Percentiles rank a stretch among this genome's conserved stretches.
These are phyloP conservation scores for Cheilosia variabilis DNA, from an alignment of 2,888 invertebrate species.

Conservation along the genomic window DNA sequence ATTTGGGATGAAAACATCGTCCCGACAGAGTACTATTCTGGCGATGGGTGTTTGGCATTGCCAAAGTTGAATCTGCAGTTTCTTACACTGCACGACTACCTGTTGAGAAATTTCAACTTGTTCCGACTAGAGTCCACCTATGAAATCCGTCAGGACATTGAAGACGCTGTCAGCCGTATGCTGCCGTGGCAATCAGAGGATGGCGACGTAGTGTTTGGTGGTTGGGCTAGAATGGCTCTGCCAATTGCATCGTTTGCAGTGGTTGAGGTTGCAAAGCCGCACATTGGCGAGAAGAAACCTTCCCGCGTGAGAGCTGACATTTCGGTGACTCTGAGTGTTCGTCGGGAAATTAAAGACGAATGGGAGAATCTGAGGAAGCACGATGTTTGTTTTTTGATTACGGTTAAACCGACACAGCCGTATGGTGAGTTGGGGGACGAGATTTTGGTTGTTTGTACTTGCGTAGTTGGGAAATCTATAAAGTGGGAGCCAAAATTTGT, in stretches of 20 bases:
- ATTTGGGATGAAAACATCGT: constrained; percentile 99
- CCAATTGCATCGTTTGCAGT: constrained; percentile 96
- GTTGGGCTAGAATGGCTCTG: constrained; percentile 99
- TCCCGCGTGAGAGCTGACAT: constrained; percentile 98
- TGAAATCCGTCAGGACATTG: constrained; percentile 99
- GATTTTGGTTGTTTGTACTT: no score
- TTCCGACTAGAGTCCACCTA: constrained; percentile 97
- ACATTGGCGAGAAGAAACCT: constrained; percentile 97
- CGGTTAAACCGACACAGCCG: constrained; percentile 92
- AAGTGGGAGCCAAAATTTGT: no score
- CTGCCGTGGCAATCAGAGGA: constrained; percentile 98
- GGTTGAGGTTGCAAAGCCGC: constrained; percentile 96
- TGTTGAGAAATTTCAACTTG: constrained; percentile 97
- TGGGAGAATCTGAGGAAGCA: constrained; percentile 99
- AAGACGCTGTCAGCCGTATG: constrained; percentile 97
- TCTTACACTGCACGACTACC: constrained; percentile 98
- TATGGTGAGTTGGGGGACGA: constrained; percentile 86
- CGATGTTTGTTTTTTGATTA: constrained; percentile 98
- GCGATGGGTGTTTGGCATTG: constrained; percentile 97
- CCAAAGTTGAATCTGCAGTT: constrained; percentile 99
- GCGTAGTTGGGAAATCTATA: no score
- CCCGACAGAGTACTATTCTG: constrained; percentile 98
- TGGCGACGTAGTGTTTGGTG: constrained; percentile 94
- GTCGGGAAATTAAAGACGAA: constrained; percentile 96
- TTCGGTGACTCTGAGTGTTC: constrained; percentile 94